A percentile compares a stretch with the other conserved stretches of the same genome.
Evolutionary conservation across 2,888 invertebrate species (phyloP).

Genomic region (Troides oblongomaculatus): DNA sequence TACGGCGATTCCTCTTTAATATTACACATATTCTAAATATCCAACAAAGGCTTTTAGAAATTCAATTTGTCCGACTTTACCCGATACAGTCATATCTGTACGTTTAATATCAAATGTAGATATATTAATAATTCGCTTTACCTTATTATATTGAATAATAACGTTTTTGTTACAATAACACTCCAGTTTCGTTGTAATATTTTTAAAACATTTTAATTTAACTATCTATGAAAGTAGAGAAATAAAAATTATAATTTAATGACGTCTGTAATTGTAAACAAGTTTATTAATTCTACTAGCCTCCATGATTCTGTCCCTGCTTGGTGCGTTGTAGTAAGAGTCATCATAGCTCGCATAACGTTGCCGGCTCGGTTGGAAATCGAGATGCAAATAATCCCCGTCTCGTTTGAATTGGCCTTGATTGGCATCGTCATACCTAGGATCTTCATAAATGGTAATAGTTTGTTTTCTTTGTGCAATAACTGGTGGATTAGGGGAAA

Average conservation of each 20-base stretch:
- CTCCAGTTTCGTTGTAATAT: not conserved
- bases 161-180: not conserved
- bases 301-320: constrained; percentile 57
- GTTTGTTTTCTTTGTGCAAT: constrained; percentile 73
- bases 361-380: constrained; percentile 69
- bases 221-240: not conserved
- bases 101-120: not conserved
- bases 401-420: constrained; percentile 62
- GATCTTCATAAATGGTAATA: constrained; percentile 77
- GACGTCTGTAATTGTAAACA: constrained; percentile 73
- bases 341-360: constrained; percentile 72
- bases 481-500: constrained; percentile 61
- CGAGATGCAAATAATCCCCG: constrained; percentile 68
- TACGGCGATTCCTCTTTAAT: constrained; percentile 48
- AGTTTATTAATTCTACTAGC: constrained; percentile 74
- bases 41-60: constrained; percentile 33
- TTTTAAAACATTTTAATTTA: not conserved
- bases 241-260: constrained; percentile 39
- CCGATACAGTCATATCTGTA: not conserved
- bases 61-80: not conserved
- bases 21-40: constrained; percentile 37
- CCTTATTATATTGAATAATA: not conserved
- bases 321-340: constrained; percentile 58
- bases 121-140: not conserved
- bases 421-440: constrained; percentile 66